Conservation (phyloP, 2,113 vertebrate species). For the Zootoca vivipara region DNA sequence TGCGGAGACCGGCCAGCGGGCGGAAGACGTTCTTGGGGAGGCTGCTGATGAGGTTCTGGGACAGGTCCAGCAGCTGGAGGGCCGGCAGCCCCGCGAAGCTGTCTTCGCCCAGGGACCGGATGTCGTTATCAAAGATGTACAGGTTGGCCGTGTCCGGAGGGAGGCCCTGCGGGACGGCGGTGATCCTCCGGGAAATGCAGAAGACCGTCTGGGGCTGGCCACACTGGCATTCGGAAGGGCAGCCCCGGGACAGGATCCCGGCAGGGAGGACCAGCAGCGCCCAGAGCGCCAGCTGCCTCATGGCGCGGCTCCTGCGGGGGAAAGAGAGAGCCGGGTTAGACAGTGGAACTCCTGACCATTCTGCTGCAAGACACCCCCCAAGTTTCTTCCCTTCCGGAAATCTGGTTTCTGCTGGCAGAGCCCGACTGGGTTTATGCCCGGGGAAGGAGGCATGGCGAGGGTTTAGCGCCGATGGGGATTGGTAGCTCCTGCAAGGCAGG, state of each 20-base stretch:
- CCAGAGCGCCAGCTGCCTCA: conserved; percentile 59
- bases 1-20: conserved; percentile 83
- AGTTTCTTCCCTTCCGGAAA: background rate
- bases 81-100: conserved; percentile 81
- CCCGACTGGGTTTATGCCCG: background rate
- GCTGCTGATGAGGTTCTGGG: conserved; percentile 89
- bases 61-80: conserved; percentile 92
- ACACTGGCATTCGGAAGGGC: conserved; percentile 78
- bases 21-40: conserved; percentile 87
- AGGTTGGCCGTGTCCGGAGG: conserved; percentile 78
- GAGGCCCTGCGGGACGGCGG: conserved; percentile 78
- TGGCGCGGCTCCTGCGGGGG: conserved; percentile 52
- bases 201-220: conserved; percentile 75
- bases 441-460: background rate
- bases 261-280: conserved; percentile 42
- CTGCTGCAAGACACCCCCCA: background rate
- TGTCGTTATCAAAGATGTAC: conserved; percentile 90
- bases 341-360: background rate
- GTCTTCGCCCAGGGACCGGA: conserved; percentile 76
- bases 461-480: background rate
- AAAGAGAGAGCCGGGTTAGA: background rate
- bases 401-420: too few relatives aligned
- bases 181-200: conserved; percentile 68
- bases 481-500: background rate
- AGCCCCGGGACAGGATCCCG: conserved; percentile 43